Conservation (phyloP, 2,797 vertebrate species). For the Mustela erminea region DNA sequence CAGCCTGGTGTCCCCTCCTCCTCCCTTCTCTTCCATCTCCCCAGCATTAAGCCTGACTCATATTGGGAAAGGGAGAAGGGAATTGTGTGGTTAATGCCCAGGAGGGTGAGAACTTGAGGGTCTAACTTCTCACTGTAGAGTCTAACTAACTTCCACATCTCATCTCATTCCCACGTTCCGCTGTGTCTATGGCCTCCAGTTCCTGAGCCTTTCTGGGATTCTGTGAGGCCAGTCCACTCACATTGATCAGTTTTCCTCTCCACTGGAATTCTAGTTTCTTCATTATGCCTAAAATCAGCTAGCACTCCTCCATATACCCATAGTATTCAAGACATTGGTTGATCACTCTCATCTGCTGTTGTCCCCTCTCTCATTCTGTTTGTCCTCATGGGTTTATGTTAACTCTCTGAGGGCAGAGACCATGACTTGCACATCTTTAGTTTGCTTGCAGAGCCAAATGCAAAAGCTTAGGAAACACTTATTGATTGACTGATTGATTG, state of each 20-base stretch:
- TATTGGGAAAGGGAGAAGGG: too few species aligned
- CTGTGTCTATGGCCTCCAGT: neutral
- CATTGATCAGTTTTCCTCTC: neutral
- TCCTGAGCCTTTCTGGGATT: neutral
- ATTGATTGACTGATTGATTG: neutral
- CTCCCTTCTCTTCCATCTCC: neutral
- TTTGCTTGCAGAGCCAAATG: neutral
- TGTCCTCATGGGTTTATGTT: neutral
- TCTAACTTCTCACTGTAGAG: neutral
- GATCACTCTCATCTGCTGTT: neutral
- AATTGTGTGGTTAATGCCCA: neutral
- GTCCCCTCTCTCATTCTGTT: neutral
- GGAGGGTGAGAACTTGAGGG: neutral
- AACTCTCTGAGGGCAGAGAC: neutral
- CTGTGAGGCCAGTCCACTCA: too few species aligned
- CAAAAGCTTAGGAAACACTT: neutral
- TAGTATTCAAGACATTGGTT: neutral
- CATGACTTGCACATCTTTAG: neutral
- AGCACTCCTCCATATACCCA: accelerated
- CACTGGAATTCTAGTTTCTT: neutral
- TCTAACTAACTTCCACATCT: neutral
- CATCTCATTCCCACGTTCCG: neutral
- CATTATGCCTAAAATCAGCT: neutral
- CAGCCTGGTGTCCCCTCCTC: neutral
- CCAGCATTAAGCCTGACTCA: neutral